These are phyloP conservation scores for Desmodus rotundus DNA, from an alignment of 2,113 vertebrate genomes.

Conservation along the genomic window DNA sequence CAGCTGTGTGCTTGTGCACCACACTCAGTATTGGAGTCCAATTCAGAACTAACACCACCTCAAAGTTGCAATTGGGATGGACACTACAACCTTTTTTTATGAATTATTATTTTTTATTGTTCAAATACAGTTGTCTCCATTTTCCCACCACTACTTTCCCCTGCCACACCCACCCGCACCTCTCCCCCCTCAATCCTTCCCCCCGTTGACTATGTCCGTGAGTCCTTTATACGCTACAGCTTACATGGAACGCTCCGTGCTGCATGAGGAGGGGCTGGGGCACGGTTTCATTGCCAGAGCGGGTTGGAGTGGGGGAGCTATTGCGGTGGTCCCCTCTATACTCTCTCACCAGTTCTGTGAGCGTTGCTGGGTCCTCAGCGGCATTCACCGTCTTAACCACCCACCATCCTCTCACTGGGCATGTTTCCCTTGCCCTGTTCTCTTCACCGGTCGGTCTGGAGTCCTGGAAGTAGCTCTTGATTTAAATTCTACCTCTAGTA, in stretches of 20 bases:
- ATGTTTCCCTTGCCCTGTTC: fast-evolving
- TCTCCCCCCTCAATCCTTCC: too few relatives aligned
- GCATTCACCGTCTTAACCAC: not conserved
- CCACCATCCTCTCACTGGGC: not conserved
- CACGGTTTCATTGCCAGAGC: not conserved
- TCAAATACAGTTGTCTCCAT: too few relatives aligned
- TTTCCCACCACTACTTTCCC: too few relatives aligned
- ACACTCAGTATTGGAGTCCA: not conserved
- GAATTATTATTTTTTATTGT: too few relatives aligned
- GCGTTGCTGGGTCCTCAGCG: not conserved
- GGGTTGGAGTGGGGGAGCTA: not conserved
- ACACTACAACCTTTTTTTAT: too few relatives aligned
- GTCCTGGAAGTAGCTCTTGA: not conserved
- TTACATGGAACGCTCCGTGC: too few relatives aligned
- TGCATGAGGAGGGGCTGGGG: not conserved
- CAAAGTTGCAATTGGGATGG: not conserved
- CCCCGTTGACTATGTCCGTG: too few relatives aligned
- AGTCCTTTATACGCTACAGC: too few relatives aligned
- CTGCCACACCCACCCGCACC: too few relatives aligned
- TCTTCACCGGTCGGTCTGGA: not conserved
- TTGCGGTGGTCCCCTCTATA: fast-evolving
- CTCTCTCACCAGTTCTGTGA: not conserved
- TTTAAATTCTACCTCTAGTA: not conserved
- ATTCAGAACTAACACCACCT: not conserved
- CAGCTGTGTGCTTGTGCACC: not conserved